Evolutionary conservation across 2,888 invertebrate genomes (phyloP), one percentile per base, ranked within the genome.

Genomic region (Cremastinae sp.): DNA sequence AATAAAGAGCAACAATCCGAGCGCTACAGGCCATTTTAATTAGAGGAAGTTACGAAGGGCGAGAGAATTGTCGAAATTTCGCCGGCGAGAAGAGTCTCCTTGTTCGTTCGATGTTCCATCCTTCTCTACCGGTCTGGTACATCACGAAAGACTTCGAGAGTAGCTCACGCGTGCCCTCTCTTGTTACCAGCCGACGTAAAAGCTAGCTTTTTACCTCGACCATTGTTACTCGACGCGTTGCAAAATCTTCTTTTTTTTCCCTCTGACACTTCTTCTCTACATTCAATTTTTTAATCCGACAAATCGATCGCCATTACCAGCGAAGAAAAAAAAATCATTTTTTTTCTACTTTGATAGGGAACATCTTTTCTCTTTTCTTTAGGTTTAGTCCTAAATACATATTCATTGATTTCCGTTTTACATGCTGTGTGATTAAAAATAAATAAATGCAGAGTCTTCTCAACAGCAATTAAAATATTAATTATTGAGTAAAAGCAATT

Each of bases 1-100:
- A 66, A 71, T 75, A 76, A 78, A 53, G 41, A 73, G 77, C 79
- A 87, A 88, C 87, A 87, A 87, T 88, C 81, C 83, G 56, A 49
- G n/a, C 74, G 64, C 64, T 87, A 79, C 81, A 80, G 81, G 82
- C 85, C 81, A 84, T 85, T 86, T 86, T 87, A 87, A 88, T 87
- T 86, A 84, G 76, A 87, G 88, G 88, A 88, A 85, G 84, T 88
- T 88, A 86, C 88, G 86, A 88, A 87, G 84, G 84, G 80, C 77
- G 81, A 84, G 79, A 78, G 75, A 81, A 79, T 78, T 80, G 79
- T 82, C 80, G 81, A 82, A 82, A 84, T 83, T 84, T 82, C 76
- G 75, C 78, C 66, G 74, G 64, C 64, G 28, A 20, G 43, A 7
- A 45, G 28, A 20, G 10, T 49, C 54, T 54, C 66, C 64, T 34